A percentile compares a stretch with the other conserved stretches of the same genome.
These are phyloP conservation scores for Bathynomus jamesi DNA, from an alignment of 1,140 invertebrate species.

Conservation along the genomic window DNA sequence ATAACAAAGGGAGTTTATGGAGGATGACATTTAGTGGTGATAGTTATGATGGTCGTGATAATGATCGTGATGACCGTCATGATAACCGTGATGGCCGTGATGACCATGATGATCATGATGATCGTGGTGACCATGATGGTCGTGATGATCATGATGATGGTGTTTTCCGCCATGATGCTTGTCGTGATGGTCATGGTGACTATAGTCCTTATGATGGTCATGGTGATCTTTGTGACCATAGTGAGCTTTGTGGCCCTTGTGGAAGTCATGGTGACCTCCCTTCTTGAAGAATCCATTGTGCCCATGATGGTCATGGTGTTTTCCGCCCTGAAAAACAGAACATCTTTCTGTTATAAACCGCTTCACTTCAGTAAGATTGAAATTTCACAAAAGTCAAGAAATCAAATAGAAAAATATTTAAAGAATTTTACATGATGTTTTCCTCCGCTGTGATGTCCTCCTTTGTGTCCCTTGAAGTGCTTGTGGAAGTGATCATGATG, in stretches of 20 bases:
- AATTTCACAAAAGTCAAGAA: no score
- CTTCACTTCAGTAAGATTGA: no score
- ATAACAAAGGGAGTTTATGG: not conserved
- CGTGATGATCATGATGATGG: slow-evolving; percentile 22
- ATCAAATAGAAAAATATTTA: no score
- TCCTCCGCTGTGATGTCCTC: no score
- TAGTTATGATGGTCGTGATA: not conserved
- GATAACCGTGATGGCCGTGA: not conserved
- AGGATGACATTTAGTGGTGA: not conserved
- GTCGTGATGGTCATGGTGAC: slow-evolving; percentile 28
- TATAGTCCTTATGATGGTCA: no score
- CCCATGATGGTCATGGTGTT: no score
- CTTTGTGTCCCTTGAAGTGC: no score
- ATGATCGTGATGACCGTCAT: not conserved
- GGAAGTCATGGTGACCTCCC: no score
- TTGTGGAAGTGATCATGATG: slow-evolving; percentile 30
- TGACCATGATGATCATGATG: slow-evolving; percentile 5
- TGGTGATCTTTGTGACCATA: slow-evolving; percentile 28
- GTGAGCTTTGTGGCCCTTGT: no score
- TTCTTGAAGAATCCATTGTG: no score
- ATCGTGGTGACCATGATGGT: slow-evolving; percentile 25
- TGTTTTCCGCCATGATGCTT: slow-evolving; percentile 24
- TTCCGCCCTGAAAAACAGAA: slow-evolving; percentile 21
- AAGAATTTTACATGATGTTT: no score
- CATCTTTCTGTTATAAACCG: no score